phyloP scores from a whole-genome alignment of 2,797 vertebrate genomes.

The Trematocara caparti region DNA sequence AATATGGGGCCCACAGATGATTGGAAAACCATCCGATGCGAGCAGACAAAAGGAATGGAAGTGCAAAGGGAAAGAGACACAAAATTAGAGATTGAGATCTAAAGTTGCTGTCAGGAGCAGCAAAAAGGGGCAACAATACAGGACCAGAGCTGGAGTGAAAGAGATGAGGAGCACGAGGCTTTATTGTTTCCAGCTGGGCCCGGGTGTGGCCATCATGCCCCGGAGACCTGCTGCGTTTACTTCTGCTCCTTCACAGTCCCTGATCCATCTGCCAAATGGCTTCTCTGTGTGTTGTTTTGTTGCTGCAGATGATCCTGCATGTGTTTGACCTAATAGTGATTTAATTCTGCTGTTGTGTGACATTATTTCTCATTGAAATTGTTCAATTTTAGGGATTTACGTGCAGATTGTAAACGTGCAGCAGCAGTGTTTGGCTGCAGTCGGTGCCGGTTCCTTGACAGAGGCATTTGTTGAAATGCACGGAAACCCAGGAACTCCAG shows the following conservation, averaged over 20 bases:
- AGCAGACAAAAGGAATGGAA: slow-evolving; percentile 2
- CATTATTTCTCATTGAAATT: not conserved
- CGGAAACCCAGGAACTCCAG: slow-evolving; percentile 7
- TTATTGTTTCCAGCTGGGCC: slow-evolving; percentile 77
- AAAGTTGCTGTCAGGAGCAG: not conserved
- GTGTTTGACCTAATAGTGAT: not conserved
- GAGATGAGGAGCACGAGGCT: slow-evolving; percentile 46
- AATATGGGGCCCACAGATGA: slow-evolving; percentile 1
- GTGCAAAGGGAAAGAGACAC: not conserved
- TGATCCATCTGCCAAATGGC: slow-evolving; percentile 55
- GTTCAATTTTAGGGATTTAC: not conserved
- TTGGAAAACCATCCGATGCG: slow-evolving; percentile 10
- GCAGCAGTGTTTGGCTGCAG: not conserved
- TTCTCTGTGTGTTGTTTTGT: slow-evolving; percentile 35
- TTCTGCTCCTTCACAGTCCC: slow-evolving; percentile 43
- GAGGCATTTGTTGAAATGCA: not conserved
- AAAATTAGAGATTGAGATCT: not conserved
- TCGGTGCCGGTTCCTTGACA: not conserved
- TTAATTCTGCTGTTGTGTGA: not conserved
- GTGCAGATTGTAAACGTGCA: not conserved
- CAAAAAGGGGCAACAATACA: not conserved
- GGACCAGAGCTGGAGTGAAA: slow-evolving; percentile 19
- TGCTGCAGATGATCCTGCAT: slow-evolving; percentile 17
- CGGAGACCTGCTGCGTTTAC: slow-evolving; percentile 62
- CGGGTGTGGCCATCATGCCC: slow-evolving; percentile 70